Percentiles rank a stretch among this genome's conserved stretches.
Conservation (phyloP, 2,113 vertebrate genomes). For the Channa argus region DNA sequence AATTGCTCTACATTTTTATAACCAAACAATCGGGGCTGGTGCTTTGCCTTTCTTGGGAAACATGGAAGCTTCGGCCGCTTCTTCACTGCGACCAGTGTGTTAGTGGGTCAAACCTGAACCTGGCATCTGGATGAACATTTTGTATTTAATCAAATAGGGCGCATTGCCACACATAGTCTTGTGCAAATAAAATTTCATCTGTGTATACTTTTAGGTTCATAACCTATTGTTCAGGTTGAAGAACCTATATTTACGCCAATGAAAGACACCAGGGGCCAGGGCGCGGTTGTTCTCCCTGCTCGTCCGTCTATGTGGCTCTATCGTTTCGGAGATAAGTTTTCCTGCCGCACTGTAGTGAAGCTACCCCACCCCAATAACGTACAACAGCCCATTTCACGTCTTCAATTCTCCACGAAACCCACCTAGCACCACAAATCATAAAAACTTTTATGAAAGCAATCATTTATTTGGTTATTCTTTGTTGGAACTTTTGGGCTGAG, state of each 20-base stretch:
- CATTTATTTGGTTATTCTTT: background rate
- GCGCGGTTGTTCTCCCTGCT: constrained; percentile 71
- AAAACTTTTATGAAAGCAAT: background rate
- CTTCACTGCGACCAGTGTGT: constrained; percentile 10
- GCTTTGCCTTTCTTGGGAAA: too few relatives aligned
- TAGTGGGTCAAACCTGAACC: constrained; percentile 39
- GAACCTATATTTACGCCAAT: background rate
- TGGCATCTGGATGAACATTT: constrained; percentile 21
- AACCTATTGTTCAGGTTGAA: constrained; percentile 21
- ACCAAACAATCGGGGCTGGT: background rate
- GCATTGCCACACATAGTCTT: background rate
- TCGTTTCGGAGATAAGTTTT: constrained; percentile 68
- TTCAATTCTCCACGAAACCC: background rate
- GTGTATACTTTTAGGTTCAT: too few relatives aligned
- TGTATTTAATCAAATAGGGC: background rate
- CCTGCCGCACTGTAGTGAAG: constrained; percentile 63
- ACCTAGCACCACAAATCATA: background rate
- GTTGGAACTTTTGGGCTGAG: background rate
- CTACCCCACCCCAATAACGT: constrained; percentile 66
- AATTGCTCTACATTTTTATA: constrained; percentile 42
- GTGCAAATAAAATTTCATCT: too few relatives aligned
- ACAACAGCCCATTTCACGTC: constrained; percentile 28
- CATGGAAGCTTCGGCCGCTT: background rate
- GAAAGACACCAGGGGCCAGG: constrained; percentile 64
- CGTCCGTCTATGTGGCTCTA: constrained; percentile 59